Conservation (phyloP, 2,888 invertebrate species). For the Macropis europaea region DNA sequence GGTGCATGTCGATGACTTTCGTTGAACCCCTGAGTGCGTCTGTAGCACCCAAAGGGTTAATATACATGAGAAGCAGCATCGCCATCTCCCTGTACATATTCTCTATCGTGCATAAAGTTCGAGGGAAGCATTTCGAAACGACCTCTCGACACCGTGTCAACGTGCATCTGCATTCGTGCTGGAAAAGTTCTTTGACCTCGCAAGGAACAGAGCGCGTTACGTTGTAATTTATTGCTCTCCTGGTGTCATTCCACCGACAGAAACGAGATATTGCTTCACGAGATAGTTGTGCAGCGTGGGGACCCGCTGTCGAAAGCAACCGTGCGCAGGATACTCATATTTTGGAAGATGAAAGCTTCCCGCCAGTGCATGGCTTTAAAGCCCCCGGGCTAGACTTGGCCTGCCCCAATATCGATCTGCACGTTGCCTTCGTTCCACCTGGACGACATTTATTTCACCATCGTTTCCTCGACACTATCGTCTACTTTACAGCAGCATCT, state of each 20-base stretch:
- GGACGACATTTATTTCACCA: conserved; percentile 46
- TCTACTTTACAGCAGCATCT: background rate
- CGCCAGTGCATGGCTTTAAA: conserved; percentile 31
- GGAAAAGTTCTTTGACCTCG: conserved; percentile 1
- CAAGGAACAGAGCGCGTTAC: background rate
- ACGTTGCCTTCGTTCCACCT: conserved; percentile 30
- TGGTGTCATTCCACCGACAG: too few species aligned
- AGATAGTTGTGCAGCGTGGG: background rate
- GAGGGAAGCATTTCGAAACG: background rate
- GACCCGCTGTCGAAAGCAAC: background rate
- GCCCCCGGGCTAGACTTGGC: conserved; percentile 53
- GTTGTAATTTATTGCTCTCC: background rate
- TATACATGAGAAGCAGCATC: too few species aligned
- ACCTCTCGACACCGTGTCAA: background rate
- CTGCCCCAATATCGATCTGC: conserved; percentile 68
- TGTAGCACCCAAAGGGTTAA: too few species aligned
- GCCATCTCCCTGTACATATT: too few species aligned
- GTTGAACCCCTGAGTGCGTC: too few species aligned
- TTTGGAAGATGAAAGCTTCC: conserved; percentile 24
- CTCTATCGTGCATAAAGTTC: too few species aligned
- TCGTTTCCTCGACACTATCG: background rate
- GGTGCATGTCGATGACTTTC: too few species aligned
- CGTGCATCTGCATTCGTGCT: background rate
- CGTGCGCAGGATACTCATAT: conserved; percentile 5
- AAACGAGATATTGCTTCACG: background rate